Evolutionary conservation across 2,888 invertebrate genomes (phyloP).

Genomic region (Acheta domesticus): DNA sequence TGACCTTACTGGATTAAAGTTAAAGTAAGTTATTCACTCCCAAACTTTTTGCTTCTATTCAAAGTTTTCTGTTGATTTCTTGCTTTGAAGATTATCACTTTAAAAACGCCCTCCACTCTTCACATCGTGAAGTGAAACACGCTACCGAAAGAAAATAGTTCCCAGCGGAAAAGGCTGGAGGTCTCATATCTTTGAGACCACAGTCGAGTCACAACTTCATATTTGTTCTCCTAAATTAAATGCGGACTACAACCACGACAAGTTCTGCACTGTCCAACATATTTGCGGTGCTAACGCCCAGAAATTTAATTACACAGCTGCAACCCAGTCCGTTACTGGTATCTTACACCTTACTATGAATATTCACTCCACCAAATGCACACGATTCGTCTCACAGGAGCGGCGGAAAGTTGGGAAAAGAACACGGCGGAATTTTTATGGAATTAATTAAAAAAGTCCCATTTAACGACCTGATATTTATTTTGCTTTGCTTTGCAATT

Average conservation of each 20-base stretch:
- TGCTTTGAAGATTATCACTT: no score
- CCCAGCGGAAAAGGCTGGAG: no score
- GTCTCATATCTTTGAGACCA: no score
- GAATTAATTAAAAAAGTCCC: conserved; percentile 18
- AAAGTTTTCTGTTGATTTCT: no score
- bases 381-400: background rate
- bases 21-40: no score
- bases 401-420: background rate
- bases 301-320: background rate
- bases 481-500: background rate
- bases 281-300: background rate
- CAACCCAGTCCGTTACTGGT: background rate
- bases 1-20: no score
- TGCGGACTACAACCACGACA: background rate
- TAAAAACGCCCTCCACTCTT: no score
- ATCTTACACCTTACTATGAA: conserved; percentile 18
- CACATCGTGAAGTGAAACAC: no score
- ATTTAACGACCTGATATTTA: background rate
- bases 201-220: no score
- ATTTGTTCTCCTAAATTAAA: no score
- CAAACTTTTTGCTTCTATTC: no score
- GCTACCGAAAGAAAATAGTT: no score
- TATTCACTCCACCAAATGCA: background rate
- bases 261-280: background rate
- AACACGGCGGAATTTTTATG: background rate